These are phyloP conservation scores for Trachymyrmex septentrionalis DNA, from an alignment of 1,140 invertebrate genomes.

Conservation along the genomic window DNA sequence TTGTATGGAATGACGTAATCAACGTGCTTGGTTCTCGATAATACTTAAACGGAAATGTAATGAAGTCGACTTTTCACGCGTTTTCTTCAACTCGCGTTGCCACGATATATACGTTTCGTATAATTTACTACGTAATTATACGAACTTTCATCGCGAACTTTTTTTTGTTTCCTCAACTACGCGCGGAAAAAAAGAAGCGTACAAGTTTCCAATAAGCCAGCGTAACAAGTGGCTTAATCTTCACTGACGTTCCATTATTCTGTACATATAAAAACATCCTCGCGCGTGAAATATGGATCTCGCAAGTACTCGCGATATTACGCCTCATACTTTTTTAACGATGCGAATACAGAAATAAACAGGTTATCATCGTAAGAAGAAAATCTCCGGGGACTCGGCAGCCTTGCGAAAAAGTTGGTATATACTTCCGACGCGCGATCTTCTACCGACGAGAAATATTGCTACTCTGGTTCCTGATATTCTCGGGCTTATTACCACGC, in stretches of 20 bases:
- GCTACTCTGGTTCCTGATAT: constrained; percentile 74
- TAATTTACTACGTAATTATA: constrained; percentile 41
- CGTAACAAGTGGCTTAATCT: constrained; percentile 39
- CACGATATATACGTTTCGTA: neutral
- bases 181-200: neutral
- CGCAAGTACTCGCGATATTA: constrained; percentile 33
- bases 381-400: constrained; percentile 37
- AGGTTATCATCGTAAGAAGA: constrained; percentile 64
- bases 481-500: constrained; percentile 76
- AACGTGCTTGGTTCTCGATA: constrained; percentile 9
- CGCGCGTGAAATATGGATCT: constrained; percentile 61
- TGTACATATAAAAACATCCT: constrained; percentile 24
- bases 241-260: constrained; percentile 13
- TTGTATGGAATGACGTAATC: constrained; percentile 54
- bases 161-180: neutral
- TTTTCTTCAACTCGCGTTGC: constrained; percentile 27
- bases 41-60: constrained; percentile 34
- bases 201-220: constrained; percentile 12
- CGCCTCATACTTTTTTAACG: constrained; percentile 17
- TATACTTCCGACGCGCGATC: constrained; percentile 58
- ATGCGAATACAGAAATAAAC: constrained; percentile 62
- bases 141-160: constrained; percentile 24
- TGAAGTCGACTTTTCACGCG: neutral
- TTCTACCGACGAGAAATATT: constrained; percentile 78
- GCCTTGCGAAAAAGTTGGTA: constrained; percentile 69